Evolutionary conservation across 2,888 invertebrate species (phyloP).

Genomic region (Pachydiplax longipennis): DNA sequence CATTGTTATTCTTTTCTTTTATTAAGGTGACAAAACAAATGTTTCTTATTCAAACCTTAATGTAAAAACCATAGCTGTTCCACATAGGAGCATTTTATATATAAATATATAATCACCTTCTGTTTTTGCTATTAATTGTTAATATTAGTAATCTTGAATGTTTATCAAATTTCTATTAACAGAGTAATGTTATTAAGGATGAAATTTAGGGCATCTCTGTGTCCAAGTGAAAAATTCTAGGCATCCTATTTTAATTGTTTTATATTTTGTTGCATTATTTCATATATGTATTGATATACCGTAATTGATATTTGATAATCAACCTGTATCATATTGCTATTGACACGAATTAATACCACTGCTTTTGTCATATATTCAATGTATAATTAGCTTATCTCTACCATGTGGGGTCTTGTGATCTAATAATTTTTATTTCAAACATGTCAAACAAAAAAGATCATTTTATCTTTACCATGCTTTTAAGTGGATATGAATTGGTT

Average conservation of each 20-base stretch:
- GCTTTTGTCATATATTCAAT: conserved; percentile 9
- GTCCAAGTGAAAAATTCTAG: not conserved
- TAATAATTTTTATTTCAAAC: conserved; percentile 6
- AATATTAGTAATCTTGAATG: conserved; percentile 3
- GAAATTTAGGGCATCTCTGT: not conserved
- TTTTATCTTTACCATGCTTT: conserved; percentile 8
- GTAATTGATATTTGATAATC: conserved; percentile 13
- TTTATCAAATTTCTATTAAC: conserved; percentile 11
- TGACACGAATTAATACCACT: not conserved
- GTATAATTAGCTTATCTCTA: not conserved
- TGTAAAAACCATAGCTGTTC: not conserved
- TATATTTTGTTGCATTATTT: conserved; percentile 28
- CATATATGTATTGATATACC: conserved; percentile 10
- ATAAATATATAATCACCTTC: not conserved
- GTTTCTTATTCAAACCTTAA: conserved; percentile 2
- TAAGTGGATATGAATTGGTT: not conserved
- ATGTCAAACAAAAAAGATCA: not conserved
- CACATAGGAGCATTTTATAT: not conserved
- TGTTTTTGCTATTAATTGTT: conserved; percentile 7
- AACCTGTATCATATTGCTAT: not conserved
- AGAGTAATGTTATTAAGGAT: not conserved
- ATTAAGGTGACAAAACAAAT: not conserved
- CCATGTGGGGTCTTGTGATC: not conserved
- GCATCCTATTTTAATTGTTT: conserved; percentile 10
- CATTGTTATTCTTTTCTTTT: conserved; percentile 8